These are phyloP conservation scores for Acipenser transmontanus DNA, from an alignment of 2,797 vertebrate genomes.

Conservation along the genomic window DNA sequence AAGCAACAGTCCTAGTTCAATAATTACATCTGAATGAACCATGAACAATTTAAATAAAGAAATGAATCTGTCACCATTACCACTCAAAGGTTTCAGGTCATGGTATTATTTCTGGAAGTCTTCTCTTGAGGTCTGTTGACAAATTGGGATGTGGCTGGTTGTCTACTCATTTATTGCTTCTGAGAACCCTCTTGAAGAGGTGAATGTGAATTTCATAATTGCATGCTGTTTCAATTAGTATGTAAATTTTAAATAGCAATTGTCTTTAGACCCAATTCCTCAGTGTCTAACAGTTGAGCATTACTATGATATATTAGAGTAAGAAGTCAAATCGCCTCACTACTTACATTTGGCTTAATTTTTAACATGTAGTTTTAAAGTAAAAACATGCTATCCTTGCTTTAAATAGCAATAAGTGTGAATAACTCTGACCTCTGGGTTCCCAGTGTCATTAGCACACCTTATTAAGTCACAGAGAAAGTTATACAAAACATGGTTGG, in stretches of 20 bases:
- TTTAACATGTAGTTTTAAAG: neutral
- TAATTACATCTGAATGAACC: slow-evolving; percentile 10
- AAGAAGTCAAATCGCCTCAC: slow-evolving; percentile 11
- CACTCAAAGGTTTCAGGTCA: slow-evolving; percentile 12
- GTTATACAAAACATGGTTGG: no score
- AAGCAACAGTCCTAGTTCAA: slow-evolving; percentile 4
- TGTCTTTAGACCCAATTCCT: slow-evolving; percentile 36
- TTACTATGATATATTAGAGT: slow-evolving; percentile 26
- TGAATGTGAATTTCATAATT: slow-evolving; percentile 37
- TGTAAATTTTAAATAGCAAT: slow-evolving; percentile 43
- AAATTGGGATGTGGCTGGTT: slow-evolving; percentile 13
- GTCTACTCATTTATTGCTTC: slow-evolving; percentile 34
- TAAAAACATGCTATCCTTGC: no score
- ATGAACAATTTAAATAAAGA: slow-evolving; percentile 14
- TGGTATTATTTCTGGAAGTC: slow-evolving; percentile 6
- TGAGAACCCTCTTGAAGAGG: slow-evolving; percentile 27
- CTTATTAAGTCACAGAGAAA: no score
- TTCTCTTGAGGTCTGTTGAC: slow-evolving; percentile 13
- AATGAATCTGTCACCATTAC: slow-evolving; percentile 11
- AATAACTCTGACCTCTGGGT: no score
- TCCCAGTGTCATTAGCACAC: no score
- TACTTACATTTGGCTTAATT: slow-evolving; percentile 33
- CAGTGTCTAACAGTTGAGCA: slow-evolving; percentile 34
- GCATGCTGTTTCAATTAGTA: slow-evolving; percentile 44
- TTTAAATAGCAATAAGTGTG: no score